These are phyloP conservation scores for Caenorhabditis plicata DNA, from an alignment of 2,888 invertebrate species.

Conservation along the genomic window DNA sequence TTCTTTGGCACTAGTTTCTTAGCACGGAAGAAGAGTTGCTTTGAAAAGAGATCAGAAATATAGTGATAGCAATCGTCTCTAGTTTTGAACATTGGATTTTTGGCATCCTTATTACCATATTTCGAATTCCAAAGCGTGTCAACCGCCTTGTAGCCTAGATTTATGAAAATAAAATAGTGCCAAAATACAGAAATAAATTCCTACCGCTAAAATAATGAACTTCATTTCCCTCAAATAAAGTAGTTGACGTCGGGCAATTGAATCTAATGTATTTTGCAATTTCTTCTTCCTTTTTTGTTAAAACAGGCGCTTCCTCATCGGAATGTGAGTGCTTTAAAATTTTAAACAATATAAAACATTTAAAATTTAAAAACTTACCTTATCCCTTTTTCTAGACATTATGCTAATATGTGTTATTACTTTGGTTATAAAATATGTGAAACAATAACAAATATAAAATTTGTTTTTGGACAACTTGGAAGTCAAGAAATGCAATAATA, in stretches of 20 bases:
- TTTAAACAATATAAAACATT: neutral
- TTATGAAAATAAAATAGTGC: conserved; percentile 4
- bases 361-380: conserved; percentile 11
- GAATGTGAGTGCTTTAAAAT: neutral
- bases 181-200: conserved; percentile 17
- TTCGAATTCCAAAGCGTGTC: conserved; percentile 87
- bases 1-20: conserved; percentile 61
- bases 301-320: conserved; percentile 20
- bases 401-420: too few species aligned
- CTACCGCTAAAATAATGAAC: conserved; percentile 93
- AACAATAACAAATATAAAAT: too few species aligned
- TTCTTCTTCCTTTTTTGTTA: conserved; percentile 74
- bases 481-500: too few species aligned
- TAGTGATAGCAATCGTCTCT: conserved; percentile 55
- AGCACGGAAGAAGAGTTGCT: conserved; percentile 58
- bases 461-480: too few species aligned
- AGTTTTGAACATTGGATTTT: conserved; percentile 78
- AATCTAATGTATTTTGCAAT: conserved; percentile 91
- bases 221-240: conserved; percentile 91
- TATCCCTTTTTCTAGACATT: conserved; percentile 22
- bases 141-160: conserved; percentile 77
- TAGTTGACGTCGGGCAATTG: conserved; percentile 89
- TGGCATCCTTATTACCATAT: conserved; percentile 75
- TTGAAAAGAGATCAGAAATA: conserved; percentile 33
- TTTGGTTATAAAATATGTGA: too few species aligned